These are phyloP conservation scores for Montipora cactus DNA, from an alignment of 64 coral and sea anemone genomes.

Conservation along the genomic window DNA sequence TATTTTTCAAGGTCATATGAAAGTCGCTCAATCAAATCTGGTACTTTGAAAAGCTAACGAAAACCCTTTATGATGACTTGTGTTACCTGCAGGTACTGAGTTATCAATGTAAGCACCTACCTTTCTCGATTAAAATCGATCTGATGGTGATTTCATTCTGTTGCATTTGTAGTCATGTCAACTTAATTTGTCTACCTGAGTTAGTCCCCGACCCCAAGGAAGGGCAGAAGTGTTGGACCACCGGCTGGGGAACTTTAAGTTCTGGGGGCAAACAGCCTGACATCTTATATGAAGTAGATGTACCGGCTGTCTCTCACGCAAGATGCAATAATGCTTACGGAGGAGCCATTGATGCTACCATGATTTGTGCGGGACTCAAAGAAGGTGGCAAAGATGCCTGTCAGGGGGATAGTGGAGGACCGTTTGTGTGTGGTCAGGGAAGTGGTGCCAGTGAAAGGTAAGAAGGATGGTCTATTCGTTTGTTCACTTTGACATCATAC, in stretches of 20 bases:
- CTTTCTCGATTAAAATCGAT: too few relatives aligned
- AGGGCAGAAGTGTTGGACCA: slow-evolving; percentile 62
- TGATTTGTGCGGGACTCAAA: slow-evolving; percentile 66
- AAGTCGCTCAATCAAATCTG: too few relatives aligned
- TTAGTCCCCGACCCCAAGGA: not conserved
- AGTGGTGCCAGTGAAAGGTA: slow-evolving; percentile 7
- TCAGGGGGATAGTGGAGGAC: slow-evolving; percentile 60
- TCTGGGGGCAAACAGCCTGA: slow-evolving; percentile 44
- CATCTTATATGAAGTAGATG: slow-evolving; percentile 52
- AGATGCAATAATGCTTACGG: slow-evolving; percentile 29
- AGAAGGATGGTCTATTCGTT: not conserved
- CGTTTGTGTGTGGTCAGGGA: slow-evolving; percentile 23
- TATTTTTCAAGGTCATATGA: too few relatives aligned
- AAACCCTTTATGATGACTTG: too few relatives aligned
- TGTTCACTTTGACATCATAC: too few relatives aligned
- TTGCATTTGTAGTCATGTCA: slow-evolving; percentile 25
- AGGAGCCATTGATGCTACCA: slow-evolving; percentile 12
- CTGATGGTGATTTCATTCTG: not conserved
- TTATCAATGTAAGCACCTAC: too few relatives aligned
- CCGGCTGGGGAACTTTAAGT: slow-evolving; percentile 58
- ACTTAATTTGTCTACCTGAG: slow-evolving; percentile 59
- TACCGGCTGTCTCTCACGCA: slow-evolving; percentile 53
- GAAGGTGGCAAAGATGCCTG: slow-evolving; percentile 68
- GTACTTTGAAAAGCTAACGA: too few relatives aligned
- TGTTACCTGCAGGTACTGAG: too few relatives aligned